Percentiles rank a stretch among this genome's conserved stretches.
These are phyloP conservation scores for Nebria ingens DNA, from an alignment of 1,140 invertebrate genomes.

Conservation along the genomic window DNA sequence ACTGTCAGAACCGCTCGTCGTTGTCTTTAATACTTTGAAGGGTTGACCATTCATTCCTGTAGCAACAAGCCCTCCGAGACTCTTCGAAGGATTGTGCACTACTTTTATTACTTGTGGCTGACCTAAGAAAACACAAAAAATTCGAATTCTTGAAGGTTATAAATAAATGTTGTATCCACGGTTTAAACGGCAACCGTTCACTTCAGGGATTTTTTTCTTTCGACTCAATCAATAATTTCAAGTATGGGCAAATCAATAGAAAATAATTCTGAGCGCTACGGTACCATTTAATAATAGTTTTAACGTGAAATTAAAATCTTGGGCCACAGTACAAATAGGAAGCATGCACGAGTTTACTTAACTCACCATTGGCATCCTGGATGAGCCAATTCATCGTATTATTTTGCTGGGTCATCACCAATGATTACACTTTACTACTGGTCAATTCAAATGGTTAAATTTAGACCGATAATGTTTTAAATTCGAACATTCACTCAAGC, in stretches of 20 bases:
- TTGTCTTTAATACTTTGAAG: conserved; percentile 42
- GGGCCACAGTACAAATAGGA: background rate
- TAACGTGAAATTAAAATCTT: too few relatives aligned
- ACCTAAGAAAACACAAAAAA: conserved; percentile 35
- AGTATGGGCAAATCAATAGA: too few relatives aligned
- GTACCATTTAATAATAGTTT: too few relatives aligned
- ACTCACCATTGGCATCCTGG: conserved; percentile 53
- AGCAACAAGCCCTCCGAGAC: conserved; percentile 37
- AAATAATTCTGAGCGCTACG: too few relatives aligned
- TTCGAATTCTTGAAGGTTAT: background rate
- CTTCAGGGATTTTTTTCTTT: background rate
- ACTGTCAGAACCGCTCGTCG: conserved; percentile 20
- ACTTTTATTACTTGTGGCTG: conserved; percentile 55
- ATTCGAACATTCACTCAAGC: conserved; percentile 1
- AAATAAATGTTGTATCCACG: conserved; percentile 1
- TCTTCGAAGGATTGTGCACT: conserved; percentile 43
- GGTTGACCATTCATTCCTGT: conserved; percentile 35
- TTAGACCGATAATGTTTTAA: conserved; percentile 19
- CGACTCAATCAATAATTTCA: background rate
- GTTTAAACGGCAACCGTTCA: background rate
- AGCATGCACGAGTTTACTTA: conserved; percentile 28
- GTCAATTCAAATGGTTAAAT: conserved; percentile 20
- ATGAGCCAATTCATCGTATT: conserved; percentile 53
- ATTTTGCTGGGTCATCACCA: conserved; percentile 47
- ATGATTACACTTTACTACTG: conserved; percentile 23